Base-by-base conservation (phyloP, 2,888 invertebrate species). In the Itoplectis maculator region DNA sequence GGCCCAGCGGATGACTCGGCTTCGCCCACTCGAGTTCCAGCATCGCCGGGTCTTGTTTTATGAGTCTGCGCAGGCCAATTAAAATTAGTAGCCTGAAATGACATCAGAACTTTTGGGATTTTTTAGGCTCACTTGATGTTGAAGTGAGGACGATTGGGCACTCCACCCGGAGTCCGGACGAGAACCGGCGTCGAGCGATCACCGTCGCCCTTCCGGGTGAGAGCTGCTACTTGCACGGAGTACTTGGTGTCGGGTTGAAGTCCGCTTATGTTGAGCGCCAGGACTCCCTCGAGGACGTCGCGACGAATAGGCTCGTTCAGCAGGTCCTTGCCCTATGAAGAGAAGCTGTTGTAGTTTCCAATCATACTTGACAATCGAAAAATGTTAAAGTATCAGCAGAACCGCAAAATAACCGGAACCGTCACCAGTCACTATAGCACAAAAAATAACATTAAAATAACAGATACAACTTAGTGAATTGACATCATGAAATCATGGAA, bases 131-230 rank as follows among this genome's bases (percentile, higher is more conserved):
- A 96, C 96, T 97, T 97, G 65, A 97, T 94, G 89, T 95, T 96
- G 70, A 98, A 95, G 78, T 96, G 95, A 56, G 98, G 97, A 88
- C 97, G 94, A 86, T 97, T 97, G 49, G 98, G 98, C 73, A 98
- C 98, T 85, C 98, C 98, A 74, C 99, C 98, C 37, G 98, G 98
- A 0, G 99, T 99, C 93, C 96, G 96, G 1, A 98, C 96, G 82
- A 95, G 95, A 77, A 96, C 96, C 29, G 98, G 97, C 82, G 96
- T 94, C 91, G 98, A 98, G 85, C 98, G 95, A 92, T 97, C 97
- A 20, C 99, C 99, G 92, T 99, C 99, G 56, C 99, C 99, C 93
- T 98, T 98, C 84, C 98, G 95, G 3, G 99, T 99, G 82, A 99
- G 94, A 0, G 99, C 99, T 0, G 98, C 98, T 79, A 99, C 98